Percentiles rank a stretch among this genome's conserved stretches.
These are phyloP conservation scores for Ctenopoma kingsleyae DNA, from an alignment of 2,797 vertebrate species.

Conservation along the genomic window DNA sequence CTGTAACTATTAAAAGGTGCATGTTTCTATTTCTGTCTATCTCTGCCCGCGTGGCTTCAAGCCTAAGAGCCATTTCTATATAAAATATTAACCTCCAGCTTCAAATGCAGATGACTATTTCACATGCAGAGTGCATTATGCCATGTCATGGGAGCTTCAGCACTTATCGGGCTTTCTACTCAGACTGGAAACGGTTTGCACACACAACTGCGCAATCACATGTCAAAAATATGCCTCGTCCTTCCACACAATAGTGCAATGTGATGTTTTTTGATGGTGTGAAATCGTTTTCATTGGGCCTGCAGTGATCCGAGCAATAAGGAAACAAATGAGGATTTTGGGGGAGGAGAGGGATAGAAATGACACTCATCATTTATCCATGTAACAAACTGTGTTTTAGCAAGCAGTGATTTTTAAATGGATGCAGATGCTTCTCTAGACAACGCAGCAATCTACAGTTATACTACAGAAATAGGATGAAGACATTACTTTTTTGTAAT, in stretches of 20 bases:
- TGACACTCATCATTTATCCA: conserved; percentile 59
- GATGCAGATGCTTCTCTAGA: conserved; percentile 36
- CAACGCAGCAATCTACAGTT: conserved; percentile 5
- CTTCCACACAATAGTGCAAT: not conserved
- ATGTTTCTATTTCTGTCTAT: conserved; percentile 43
- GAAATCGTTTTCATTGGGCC: conserved; percentile 11
- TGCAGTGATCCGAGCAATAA: conserved; percentile 27
- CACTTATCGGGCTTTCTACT: conserved; percentile 15
- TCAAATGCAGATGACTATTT: conserved; percentile 57
- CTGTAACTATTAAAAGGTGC: conserved; percentile 57
- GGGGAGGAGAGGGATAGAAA: conserved; percentile 9
- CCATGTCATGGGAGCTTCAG: conserved; percentile 28
- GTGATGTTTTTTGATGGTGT: conserved; percentile 20
- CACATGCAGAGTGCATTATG: conserved; percentile 25
- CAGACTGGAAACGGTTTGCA: conserved; percentile 1
- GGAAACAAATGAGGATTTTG: conserved; percentile 20
- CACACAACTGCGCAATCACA: conserved; percentile 10
- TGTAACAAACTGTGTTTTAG: conserved; percentile 55
- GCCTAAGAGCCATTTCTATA: conserved; percentile 59
- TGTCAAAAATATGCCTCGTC: conserved; percentile 7
- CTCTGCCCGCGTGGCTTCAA: conserved; percentile 20
- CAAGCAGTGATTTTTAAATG: conserved; percentile 57
- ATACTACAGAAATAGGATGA: conserved; percentile 25
- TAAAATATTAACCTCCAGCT: conserved; percentile 78
- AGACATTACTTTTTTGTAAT: conserved; percentile 19